phyloP scores from a whole-genome alignment of 2,113 vertebrate species.

The Isurus oxyrinchus region DNA sequence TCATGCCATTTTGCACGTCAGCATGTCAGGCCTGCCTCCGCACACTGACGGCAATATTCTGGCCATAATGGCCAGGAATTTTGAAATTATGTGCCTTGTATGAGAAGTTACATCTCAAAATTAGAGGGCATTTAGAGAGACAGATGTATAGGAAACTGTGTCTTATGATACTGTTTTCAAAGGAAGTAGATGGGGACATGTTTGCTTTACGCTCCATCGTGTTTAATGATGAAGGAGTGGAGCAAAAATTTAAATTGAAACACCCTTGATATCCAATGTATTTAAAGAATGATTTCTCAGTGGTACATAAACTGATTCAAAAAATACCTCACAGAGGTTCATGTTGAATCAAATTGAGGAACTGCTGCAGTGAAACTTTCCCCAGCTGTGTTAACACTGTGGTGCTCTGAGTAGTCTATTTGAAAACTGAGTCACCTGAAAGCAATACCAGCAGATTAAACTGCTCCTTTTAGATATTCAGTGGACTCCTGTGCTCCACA shows the following conservation, averaged over 20 bases:
- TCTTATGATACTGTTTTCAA: not conserved
- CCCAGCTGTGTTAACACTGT: not conserved
- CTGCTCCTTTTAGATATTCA: not conserved
- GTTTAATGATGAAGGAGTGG: not conserved
- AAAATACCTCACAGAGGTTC: not conserved
- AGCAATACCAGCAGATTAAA: not conserved
- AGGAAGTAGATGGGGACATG: not conserved
- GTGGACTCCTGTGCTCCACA: not conserved
- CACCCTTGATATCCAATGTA: not conserved
- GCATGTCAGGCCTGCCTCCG: no score
- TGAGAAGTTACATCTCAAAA: not conserved
- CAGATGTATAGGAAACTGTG: not conserved
- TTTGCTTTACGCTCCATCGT: not conserved
- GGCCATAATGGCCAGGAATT: not conserved
- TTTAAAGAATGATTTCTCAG: conserved; percentile 11
- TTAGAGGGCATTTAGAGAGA: not conserved
- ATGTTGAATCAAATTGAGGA: conserved; percentile 8
- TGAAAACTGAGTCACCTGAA: not conserved
- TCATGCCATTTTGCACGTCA: no score
- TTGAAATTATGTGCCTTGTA: not conserved
- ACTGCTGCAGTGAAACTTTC: not conserved
- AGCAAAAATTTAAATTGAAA: not conserved
- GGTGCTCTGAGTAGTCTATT: not conserved
- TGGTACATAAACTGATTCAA: not conserved
- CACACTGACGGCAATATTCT: no score